Evolutionary conservation across 1,140 invertebrate genomes (phyloP), one percentile per base, ranked within the genome.

Genomic region (Ceratosolen fusciceps): DNA sequence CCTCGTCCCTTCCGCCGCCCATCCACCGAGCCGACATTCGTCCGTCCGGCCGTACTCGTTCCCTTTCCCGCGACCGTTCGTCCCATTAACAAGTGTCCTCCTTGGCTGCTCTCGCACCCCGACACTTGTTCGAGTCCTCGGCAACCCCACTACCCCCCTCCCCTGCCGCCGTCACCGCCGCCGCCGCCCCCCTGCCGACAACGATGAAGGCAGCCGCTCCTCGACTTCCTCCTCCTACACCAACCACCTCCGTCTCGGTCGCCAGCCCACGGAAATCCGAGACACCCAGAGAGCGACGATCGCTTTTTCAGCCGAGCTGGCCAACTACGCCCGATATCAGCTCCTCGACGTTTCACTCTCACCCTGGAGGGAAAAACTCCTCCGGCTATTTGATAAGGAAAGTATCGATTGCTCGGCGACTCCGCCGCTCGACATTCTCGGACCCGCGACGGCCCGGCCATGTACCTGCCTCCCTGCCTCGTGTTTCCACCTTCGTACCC

Each of bases 371-470:
- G 49, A 52, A 52, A 5, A 52, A 52, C 3, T 16, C 19, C 39
- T 43, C 21, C 49, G 19, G 19, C 12, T 3, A 21, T 19, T 52
- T 52, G 49, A 14, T 52, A 52, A 52, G 12, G 49, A 8, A 52
- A 52, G 49, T 52, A 52, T 52, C 49, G 19, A 52, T 52, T 52
- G 49, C 49, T 19, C 2, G 49, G 19, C 10, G 21, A 21, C 49
- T 19, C 26, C 21, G 21, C 8, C 58, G 19, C 19, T 5, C 26
- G 21, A 52, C 43, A 39, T 65, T 52, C 39, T 26, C 62, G 58
- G 70, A 31, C 78, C 80, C 82, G 80, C 83, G 83, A 85, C 80
- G 82, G 80, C 82, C 82, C 81, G 84, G 80, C 81, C 81, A 84
- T 83, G 84, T 82, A 58, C 77, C 56, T 77, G 83, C 78, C 67